Evolutionary conservation across 2,797 vertebrate genomes (phyloP).

Genomic region (Hypotaenidia okinawae): DNA sequence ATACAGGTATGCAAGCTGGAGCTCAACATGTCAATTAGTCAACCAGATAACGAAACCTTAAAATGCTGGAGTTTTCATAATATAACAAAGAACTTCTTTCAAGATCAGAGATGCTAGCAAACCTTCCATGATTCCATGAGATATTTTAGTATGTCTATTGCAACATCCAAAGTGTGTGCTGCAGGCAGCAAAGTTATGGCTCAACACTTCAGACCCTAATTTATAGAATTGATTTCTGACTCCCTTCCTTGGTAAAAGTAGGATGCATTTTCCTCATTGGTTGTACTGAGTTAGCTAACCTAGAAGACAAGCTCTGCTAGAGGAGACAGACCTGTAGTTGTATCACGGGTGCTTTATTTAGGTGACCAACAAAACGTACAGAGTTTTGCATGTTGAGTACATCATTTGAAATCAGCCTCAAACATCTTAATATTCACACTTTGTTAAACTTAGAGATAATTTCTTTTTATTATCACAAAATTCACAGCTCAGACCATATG

Average conservation of each 20-base stretch:
- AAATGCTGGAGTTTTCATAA: neutral
- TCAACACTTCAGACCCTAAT: neutral
- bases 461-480: neutral
- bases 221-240: neutral
- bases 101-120: neutral
- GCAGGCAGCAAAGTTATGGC: neutral
- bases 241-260: neutral
- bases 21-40: neutral
- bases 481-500: neutral
- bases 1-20: neutral
- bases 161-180: accelerated
- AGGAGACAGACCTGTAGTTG: neutral
- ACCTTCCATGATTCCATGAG: neutral
- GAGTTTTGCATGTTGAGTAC: neutral
- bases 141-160: neutral
- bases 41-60: neutral
- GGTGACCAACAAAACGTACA: neutral
- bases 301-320: neutral
- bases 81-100: neutral
- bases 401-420: neutral
- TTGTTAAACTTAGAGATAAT: neutral
- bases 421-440: neutral
- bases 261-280: neutral
- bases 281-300: neutral
- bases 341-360: neutral